phyloP scores from a whole-genome alignment of 37 sponge, comb jelly and placozoan genomes.

The Beroe forskalii region DNA sequence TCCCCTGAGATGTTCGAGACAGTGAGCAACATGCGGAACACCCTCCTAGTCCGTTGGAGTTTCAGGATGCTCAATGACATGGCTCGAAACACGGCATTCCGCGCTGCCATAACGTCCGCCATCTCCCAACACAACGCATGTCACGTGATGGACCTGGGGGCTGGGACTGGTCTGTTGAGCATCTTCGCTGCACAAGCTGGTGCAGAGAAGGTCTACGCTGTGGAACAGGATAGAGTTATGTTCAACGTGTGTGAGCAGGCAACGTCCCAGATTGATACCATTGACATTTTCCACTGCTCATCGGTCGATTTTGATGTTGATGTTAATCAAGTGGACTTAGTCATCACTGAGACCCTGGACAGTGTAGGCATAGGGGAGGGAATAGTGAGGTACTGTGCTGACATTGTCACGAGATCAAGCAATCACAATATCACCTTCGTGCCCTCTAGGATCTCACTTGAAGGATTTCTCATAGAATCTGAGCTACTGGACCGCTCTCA shows the following conservation, averaged over 20 bases:
- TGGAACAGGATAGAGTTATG: constrained; percentile 20
- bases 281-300: background rate
- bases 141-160: constrained; percentile 18
- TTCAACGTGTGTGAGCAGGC: background rate
- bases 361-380: constrained; percentile 51
- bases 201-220: background rate
- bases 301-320: constrained; percentile 1
- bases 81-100: background rate
- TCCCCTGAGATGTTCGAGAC: constrained; percentile 15
- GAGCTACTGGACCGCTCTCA: background rate
- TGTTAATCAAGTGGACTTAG: constrained; percentile 26
- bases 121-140: background rate
- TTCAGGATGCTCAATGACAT: constrained; percentile 61
- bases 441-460: background rate
- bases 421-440: background rate
- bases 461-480: background rate
- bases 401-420: background rate
- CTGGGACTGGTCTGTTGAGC: constrained; percentile 22
- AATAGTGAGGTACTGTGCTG: background rate
- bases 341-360: constrained; percentile 46
- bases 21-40: constrained; percentile 42
- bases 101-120: background rate
- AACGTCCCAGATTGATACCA: background rate
- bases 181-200: constrained; percentile 34
- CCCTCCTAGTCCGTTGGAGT: constrained; percentile 10